Evolutionary conservation across 2,797 vertebrate genomes (phyloP).

Genomic region (Bovichtus diacanthus): DNA sequence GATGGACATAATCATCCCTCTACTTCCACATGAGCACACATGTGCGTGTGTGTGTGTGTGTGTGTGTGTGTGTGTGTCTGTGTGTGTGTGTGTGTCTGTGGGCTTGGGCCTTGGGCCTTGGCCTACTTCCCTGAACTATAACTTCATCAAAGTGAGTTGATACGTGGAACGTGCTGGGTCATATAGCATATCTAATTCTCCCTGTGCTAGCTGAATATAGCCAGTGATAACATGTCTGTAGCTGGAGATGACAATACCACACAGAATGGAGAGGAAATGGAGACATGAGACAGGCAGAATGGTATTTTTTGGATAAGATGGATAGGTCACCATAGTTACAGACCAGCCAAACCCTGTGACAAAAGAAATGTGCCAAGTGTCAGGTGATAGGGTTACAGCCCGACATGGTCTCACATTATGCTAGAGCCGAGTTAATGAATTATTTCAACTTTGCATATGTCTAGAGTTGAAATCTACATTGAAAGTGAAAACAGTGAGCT

Average conservation of each 20-base stretch:
- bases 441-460: constrained; percentile 1
- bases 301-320: constrained; percentile 58
- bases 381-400: constrained; percentile 37
- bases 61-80: constrained; percentile 10
- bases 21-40: constrained; percentile 28
- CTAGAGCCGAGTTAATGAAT: background rate
- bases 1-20: constrained; percentile 20
- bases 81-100: constrained; percentile 1
- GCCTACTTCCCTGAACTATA: constrained; percentile 21
- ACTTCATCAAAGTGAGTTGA: constrained; percentile 29
- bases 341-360: constrained; percentile 34
- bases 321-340: constrained; percentile 51
- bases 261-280: constrained; percentile 2
- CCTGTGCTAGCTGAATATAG: background rate
- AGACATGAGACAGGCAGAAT: constrained; percentile 12
- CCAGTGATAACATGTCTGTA: constrained; percentile 14
- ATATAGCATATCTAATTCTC: constrained; percentile 1
- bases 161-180: constrained; percentile 17
- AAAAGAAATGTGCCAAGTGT: constrained; percentile 41
- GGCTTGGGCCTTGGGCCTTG: background rate
- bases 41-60: constrained; percentile 2
- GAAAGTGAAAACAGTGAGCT: background rate
- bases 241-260: constrained; percentile 17
- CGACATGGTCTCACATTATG: background rate
- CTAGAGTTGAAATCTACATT: background rate